Evolutionary conservation across 1,140 invertebrate genomes (phyloP), one percentile per base, ranked within the genome.

Genomic region (Rhizoglyphus robini): DNA sequence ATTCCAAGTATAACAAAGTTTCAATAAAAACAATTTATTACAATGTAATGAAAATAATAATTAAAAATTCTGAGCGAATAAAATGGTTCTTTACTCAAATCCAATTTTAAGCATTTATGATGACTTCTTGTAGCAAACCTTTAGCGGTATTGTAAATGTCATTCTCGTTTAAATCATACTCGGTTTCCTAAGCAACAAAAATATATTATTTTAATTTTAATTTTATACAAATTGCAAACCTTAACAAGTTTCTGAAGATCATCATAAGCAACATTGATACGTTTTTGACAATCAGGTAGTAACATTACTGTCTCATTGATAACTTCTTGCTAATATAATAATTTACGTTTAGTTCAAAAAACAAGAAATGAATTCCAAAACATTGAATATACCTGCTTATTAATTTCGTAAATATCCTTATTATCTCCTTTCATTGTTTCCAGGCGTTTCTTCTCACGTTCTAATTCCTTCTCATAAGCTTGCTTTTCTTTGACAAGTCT

Each of bases 241-340:
- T 64, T n/a, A 36, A 69, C 20, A 20, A 69, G 62, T 48, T 67
- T 57, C 47, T 69, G 38, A 13, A 69, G 38, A 57, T 69, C 68
- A 54, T 67, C 57, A 63, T 54, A 67, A 30, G 68, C 68, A 15
- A 59, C 29, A 23, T 65, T 47, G 31, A 63, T 67, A 5, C 68
- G 62, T 29, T 59, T 65, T 27, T 62, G 30, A 32, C 65, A 65
- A 65, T 69, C 66, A n/a, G 68, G 68, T 38, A 69, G 49, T 59
- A 69, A 58, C 66, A 67, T 67, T 23, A 65, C 31, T 23, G 68
- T 65, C 62, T 69, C 68, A 57, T 69, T 69, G 23, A 69, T 67
- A 20, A 69, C 63, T 64, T 69, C 68, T 63, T 69, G 65, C 68
- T 69, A 27, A n/a, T n/a, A n/a, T n/a, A n/a, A n/a, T n/a, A n/a